These are phyloP conservation scores for Drosophila tripunctata DNA, from an alignment of 2,888 invertebrate species.

Conservation along the genomic window DNA sequence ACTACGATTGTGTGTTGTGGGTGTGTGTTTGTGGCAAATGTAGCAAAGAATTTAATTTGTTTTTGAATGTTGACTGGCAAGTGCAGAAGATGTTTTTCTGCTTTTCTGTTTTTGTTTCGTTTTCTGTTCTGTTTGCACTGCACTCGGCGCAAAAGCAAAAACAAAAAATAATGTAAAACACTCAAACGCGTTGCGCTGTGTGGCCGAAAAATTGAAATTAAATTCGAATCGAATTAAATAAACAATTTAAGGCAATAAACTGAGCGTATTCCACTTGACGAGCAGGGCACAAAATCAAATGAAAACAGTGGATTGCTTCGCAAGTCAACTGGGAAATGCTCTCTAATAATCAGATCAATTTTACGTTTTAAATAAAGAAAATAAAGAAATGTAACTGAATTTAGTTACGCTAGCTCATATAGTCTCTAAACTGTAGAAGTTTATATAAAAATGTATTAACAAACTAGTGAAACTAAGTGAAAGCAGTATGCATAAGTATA, in stretches of 20 bases:
- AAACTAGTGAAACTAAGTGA: too few relatives aligned
- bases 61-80: conserved; percentile 54
- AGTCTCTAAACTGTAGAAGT: too few relatives aligned
- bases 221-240: conserved; percentile 49
- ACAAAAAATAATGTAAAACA: conserved; percentile 33
- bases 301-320: too few relatives aligned
- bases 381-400: too few relatives aligned
- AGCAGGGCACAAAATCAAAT: conserved; percentile 39
- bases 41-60: conserved; percentile 68
- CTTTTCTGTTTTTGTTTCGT: conserved; percentile 7
- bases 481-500: too few relatives aligned
- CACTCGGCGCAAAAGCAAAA: conserved; percentile 36
- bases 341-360: too few relatives aligned
- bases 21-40: conserved; percentile 32
- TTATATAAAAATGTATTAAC: too few relatives aligned
- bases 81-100: conserved; percentile 1
- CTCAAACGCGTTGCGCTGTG: conserved; percentile 1
- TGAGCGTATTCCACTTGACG: conserved; percentile 31
- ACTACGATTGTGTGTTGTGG: conserved; percentile 10
- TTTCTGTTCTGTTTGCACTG: conserved; percentile 35
- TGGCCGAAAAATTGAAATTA: conserved; percentile 40
- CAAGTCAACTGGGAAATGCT: not conserved
- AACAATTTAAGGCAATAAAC: conserved; percentile 54
- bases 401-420: too few relatives aligned
- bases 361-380: not conserved